phyloP scores from a whole-genome alignment of 2,113 vertebrate genomes.

The Cromileptes altivelis region DNA sequence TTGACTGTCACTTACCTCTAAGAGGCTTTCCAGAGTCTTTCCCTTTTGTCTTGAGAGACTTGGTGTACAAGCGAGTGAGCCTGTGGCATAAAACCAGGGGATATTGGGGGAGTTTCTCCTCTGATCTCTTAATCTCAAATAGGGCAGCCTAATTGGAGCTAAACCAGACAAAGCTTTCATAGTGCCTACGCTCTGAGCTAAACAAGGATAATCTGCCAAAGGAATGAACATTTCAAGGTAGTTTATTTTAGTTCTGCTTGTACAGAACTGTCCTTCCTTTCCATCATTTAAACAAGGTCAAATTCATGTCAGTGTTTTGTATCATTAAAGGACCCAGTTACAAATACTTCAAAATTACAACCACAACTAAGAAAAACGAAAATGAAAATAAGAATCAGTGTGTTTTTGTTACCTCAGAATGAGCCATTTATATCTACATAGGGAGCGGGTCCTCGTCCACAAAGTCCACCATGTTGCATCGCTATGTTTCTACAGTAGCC shows the following conservation, averaged over 20 bases:
- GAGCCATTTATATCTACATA: no score
- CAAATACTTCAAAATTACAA: not conserved
- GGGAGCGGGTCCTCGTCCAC: no score
- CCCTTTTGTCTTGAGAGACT: conserved; percentile 36
- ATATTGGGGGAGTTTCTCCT: conserved; percentile 29
- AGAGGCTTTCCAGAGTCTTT: conserved; percentile 41
- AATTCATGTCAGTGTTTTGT: not conserved
- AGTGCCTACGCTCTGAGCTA: conserved; percentile 15
- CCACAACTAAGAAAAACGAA: not conserved
- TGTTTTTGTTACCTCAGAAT: no score
- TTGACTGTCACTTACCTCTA: conserved; percentile 3
- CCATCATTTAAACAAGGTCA: not conserved
- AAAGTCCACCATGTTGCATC: no score
- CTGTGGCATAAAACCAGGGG: conserved; percentile 41
- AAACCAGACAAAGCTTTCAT: conserved; percentile 56
- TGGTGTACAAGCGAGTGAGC: conserved; percentile 18
- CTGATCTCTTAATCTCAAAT: conserved; percentile 61
- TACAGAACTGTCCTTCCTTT: not conserved
- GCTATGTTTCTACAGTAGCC: no score
- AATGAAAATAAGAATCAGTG: no score
- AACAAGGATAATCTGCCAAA: conserved; percentile 41
- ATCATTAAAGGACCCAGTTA: not conserved
- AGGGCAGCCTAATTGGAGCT: conserved; percentile 51
- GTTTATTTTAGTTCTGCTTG: conserved; percentile 20
- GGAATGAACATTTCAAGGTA: conserved; percentile 27